Evolutionary conservation across 2,797 vertebrate genomes (phyloP).

Genomic region (Botia kubotai): DNA sequence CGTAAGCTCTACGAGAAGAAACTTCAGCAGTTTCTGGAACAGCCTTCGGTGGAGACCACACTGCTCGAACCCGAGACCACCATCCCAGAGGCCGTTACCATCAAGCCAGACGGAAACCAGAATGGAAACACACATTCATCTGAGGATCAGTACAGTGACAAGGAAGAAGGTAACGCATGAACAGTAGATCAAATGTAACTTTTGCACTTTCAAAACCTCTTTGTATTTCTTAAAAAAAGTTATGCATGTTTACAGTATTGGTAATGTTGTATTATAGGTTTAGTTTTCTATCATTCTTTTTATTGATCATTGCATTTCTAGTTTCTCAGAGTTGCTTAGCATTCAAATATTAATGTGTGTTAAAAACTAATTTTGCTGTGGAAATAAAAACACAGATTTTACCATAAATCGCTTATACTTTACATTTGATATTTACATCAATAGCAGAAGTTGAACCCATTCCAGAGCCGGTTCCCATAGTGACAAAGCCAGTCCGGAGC

Average conservation of each 20-base stretch:
- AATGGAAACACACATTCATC: constrained; percentile 87
- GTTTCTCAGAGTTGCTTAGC: too few relatives aligned
- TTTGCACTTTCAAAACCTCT: not conserved
- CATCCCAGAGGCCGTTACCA: constrained; percentile 72
- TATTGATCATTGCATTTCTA: too few relatives aligned
- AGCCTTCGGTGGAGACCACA: constrained; percentile 64
- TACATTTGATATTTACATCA: constrained; percentile 4
- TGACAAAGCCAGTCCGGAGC: constrained; percentile 85
- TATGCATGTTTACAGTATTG: too few relatives aligned
- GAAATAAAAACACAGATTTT: too few relatives aligned
- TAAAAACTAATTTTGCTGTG: not conserved
- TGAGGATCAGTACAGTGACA: constrained; percentile 91
- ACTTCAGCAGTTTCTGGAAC: constrained; percentile 87
- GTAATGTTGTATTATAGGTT: too few relatives aligned
- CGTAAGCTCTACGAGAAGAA: constrained; percentile 93
- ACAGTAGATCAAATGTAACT: not conserved
- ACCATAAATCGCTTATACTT: not conserved
- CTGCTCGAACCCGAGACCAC: constrained; percentile 67
- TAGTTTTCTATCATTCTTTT: too few relatives aligned
- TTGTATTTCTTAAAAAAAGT: too few relatives aligned
- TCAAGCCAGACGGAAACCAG: constrained; percentile 83
- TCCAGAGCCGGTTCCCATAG: constrained; percentile 80
- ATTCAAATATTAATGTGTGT: not conserved
- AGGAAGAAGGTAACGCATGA: constrained; percentile 85
- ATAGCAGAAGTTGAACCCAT: constrained; percentile 63